phyloP scores from a whole-genome alignment of 2,113 vertebrate genomes.

The Blennius ocellaris region DNA sequence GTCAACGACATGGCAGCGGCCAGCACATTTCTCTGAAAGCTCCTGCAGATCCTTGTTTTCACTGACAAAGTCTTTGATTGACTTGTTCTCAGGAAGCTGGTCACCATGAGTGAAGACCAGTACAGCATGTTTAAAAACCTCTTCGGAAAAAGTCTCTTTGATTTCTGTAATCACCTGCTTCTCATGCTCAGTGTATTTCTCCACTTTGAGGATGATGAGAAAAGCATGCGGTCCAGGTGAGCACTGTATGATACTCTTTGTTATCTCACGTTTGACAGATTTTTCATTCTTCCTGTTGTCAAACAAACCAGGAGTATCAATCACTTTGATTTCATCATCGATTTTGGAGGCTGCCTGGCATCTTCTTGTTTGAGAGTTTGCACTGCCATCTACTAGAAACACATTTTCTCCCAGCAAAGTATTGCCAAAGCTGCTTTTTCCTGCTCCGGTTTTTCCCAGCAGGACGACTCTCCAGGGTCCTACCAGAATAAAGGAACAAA shows the following conservation, averaged over 20 bases:
- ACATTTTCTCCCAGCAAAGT: slow-evolving; percentile 12
- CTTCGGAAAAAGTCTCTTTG: fast-evolving
- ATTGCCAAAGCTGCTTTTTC: slow-evolving; percentile 55
- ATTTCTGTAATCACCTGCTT: fast-evolving
- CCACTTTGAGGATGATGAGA: slow-evolving; percentile 42
- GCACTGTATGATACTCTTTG: neutral
- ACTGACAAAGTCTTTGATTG: neutral
- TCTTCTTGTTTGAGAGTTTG: neutral
- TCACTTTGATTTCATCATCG: neutral
- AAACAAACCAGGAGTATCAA: slow-evolving; percentile 57
- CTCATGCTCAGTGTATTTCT: slow-evolving; percentile 2
- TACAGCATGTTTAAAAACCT: neutral
- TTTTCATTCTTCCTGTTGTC: fast-evolving
- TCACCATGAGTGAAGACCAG: slow-evolving; percentile 57
- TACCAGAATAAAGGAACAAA: neutral
- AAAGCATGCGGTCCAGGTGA: slow-evolving; percentile 51
- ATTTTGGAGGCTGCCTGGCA: neutral
- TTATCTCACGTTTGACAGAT: neutral
- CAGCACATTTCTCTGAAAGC: slow-evolving; percentile 21
- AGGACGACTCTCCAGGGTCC: neutral
- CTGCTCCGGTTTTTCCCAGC: slow-evolving; percentile 49
- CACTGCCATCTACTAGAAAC: fast-evolving
- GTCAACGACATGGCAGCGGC: slow-evolving; percentile 45
- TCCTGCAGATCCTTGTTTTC: fast-evolving
- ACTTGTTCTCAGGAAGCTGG: slow-evolving; percentile 16